Evolutionary conservation across 30 jellyfish, hydroid and myxozoan genomes (phyloP).

Genomic region (Pelagia noctiluca): DNA sequence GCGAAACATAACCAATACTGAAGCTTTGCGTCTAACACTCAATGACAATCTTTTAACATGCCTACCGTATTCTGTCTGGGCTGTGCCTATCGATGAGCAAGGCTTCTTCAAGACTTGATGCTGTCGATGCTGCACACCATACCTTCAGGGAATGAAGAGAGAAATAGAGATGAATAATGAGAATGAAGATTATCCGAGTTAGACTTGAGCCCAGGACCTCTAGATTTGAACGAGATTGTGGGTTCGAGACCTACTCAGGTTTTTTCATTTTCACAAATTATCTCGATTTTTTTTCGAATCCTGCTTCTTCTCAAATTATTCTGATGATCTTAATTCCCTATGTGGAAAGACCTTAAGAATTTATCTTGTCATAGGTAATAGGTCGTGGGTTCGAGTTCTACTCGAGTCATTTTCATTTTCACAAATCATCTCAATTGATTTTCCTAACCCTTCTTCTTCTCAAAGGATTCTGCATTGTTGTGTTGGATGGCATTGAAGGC

Average conservation of each 20-base stretch:
- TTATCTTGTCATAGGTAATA: too few relatives aligned
- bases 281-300: background rate
- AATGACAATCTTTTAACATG: too few relatives aligned
- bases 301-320: background rate
- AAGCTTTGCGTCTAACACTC: background rate
- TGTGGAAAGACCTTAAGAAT: too few relatives aligned
- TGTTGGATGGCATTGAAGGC: too few relatives aligned
- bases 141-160: too few relatives aligned
- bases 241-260: background rate
- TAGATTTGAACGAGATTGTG: background rate
- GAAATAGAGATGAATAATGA: background rate
- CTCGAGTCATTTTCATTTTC: too few relatives aligned
- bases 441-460: too few relatives aligned
- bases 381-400: too few relatives aligned
- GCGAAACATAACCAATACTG: background rate
- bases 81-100: slow-evolving; percentile 54
- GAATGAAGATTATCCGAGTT: too few relatives aligned
- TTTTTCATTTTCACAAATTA: background rate
- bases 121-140: slow-evolving; percentile 82
- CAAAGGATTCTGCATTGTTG: too few relatives aligned
- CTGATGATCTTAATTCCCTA: too few relatives aligned
- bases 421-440: too few relatives aligned
- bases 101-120: slow-evolving; percentile 51
- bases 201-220: background rate
- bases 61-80: slow-evolving; percentile 68